Evolutionary conservation across 2,888 invertebrate genomes (phyloP), one percentile per base, ranked within the genome.

Genomic region (Prosapia bicincta): DNA sequence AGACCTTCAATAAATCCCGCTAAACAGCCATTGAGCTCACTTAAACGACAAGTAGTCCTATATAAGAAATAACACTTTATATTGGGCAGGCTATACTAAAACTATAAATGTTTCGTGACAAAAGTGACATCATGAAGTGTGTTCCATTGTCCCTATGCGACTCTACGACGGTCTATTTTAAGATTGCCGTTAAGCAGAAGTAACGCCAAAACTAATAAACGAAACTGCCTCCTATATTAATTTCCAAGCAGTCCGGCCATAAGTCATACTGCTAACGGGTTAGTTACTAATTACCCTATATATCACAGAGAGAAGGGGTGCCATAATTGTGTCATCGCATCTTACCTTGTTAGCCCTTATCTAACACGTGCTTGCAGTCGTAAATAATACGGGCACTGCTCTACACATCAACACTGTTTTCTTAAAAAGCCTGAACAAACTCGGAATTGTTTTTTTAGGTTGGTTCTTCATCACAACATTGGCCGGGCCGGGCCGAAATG

Each of bases 371-470:
- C 54, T 38, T 3, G 20, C n/a, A 1, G 54, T 20, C 54, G 7
- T 54, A 54, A 54, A 54, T 54, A 54, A 54, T 54, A 54, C 54
- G 20, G 20, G 20, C 13, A 54, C 54, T 15, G 10, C 38, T 38
- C 13, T 15, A 20, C 20, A 9, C 54, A 38, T 38, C 13, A 38
- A 38, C 54, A 54, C 20, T 54, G 54, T 54, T 54, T 54, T 54
- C 54, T 54, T 54, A 54, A 54, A 54, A n/a, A 54, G 54, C 54
- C 54, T 54, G 54, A 54, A 54, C 54, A 54, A 54, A 54, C 54
- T 54, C 3, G n/a, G 20, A 3, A 54, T 3, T 54, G 54, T 54
- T 54, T 54, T 54, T 6, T 54, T 54, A 54, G 54, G 54, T 54
- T 20, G 54, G n/a, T 20, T 6, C 54, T 54, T n/a, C 54, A 20